phyloP scores from a whole-genome alignment of 2,888 invertebrate genomes.

The Ormyrus nitidulus region DNA sequence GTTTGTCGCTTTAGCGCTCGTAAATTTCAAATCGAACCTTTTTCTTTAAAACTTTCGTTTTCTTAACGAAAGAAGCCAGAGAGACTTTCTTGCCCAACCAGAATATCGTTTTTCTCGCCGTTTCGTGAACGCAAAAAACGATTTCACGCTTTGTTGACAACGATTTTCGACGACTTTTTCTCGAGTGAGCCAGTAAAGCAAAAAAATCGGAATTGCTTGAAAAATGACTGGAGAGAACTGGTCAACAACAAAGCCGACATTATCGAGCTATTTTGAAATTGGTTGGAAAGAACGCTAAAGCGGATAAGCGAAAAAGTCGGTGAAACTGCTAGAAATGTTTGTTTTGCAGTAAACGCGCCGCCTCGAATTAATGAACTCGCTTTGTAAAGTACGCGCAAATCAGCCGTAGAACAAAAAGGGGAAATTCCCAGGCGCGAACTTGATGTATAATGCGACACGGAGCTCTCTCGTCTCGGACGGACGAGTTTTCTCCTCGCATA shows the following conservation, averaged over 20 bases:
- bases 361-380: no score
- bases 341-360: no score
- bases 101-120: no score
- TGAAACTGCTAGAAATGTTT: no score
- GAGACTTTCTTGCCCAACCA: no score
- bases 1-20: background rate
- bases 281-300: slow-evolving; percentile 4
- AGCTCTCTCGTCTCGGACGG: no score
- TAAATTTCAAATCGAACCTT: no score
- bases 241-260: background rate
- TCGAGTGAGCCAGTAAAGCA: background rate
- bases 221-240: background rate
- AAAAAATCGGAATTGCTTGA: slow-evolving; percentile 18
- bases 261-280: slow-evolving; percentile 18
- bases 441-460: no score
- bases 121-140: background rate
- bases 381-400: no score
- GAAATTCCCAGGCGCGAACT: background rate
- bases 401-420: background rate
- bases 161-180: slow-evolving; percentile 5
- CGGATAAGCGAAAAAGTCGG: background rate
- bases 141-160: slow-evolving; percentile 19
- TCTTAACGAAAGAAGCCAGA: no score
- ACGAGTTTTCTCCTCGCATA: background rate
- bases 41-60: no score